A percentile compares a stretch with the other conserved stretches of the same genome.
Conservation (phyloP, 2,888 invertebrate species). For the Ormyrus rosae region DNA sequence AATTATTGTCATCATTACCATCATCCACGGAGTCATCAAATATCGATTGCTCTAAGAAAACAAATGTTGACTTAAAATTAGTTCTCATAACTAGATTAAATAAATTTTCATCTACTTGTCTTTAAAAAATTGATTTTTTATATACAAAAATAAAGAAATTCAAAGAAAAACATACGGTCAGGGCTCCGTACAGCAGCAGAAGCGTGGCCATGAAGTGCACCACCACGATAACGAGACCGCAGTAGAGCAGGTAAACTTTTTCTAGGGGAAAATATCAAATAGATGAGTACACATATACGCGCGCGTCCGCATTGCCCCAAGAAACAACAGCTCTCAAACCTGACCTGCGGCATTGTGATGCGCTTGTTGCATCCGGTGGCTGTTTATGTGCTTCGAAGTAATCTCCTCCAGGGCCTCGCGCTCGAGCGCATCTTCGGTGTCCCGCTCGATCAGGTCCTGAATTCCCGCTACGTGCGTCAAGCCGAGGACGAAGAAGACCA, state of each 20-base stretch:
- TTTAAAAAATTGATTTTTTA: neutral
- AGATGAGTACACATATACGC: neutral
- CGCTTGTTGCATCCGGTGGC: constrained; percentile 74
- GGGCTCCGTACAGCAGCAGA: constrained; percentile 74
- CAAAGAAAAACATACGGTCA: constrained; percentile 68
- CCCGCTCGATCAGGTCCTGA: constrained; percentile 74
- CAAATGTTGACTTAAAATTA: constrained; percentile 2
- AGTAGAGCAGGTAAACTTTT: constrained; percentile 74
- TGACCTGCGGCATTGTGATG: constrained; percentile 74
- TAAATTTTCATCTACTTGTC: neutral
- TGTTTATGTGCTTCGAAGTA: constrained; percentile 73
- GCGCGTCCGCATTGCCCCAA: too few species aligned
- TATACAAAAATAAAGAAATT: neutral
- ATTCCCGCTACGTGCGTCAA: constrained; percentile 75
- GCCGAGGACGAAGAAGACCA: constrained; percentile 73
- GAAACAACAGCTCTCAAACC: neutral
- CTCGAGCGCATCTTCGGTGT: constrained; percentile 75
- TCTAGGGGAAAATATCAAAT: constrained; percentile 66
- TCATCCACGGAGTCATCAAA: constrained; percentile 75
- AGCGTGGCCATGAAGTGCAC: constrained; percentile 74
- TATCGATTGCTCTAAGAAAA: constrained; percentile 72
- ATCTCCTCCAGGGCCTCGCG: constrained; percentile 73
- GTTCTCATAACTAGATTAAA: too few species aligned
- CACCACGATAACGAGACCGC: constrained; percentile 72
- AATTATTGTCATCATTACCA: constrained; percentile 72